Evolutionary conservation across 2,113 vertebrate species (phyloP).

Genomic region (Phylloscopus whistleri): DNA sequence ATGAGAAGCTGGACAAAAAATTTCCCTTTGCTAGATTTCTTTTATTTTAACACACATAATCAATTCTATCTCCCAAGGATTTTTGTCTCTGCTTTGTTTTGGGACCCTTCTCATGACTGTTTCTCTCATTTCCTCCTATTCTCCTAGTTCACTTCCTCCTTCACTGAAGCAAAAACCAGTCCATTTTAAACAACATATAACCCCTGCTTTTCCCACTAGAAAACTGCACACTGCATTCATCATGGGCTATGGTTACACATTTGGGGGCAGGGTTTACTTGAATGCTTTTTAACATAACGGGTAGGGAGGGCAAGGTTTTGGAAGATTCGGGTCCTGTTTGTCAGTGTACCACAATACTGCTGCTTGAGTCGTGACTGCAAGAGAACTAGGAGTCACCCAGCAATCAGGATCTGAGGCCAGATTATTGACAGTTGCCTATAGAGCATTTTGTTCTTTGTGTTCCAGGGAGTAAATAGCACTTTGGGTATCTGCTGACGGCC

Average conservation of each 20-base stretch:
- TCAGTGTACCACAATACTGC: neutral
- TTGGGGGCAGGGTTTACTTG: neutral
- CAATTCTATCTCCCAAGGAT: neutral
- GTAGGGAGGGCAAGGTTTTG: neutral
- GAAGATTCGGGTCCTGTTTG: neutral
- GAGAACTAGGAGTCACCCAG: neutral
- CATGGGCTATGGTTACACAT: neutral
- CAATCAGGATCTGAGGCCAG: neutral
- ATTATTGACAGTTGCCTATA: neutral
- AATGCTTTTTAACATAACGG: neutral
- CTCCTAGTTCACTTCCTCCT: neutral
- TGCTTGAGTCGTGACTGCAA: neutral
- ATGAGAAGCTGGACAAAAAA: neutral
- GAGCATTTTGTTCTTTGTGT: neutral
- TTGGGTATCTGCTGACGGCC: neutral
- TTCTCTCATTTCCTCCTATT: conserved; percentile 18
- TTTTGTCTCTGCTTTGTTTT: neutral
- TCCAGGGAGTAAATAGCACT: neutral
- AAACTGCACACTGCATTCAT: neutral
- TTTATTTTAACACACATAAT: neutral
- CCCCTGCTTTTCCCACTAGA: neutral
- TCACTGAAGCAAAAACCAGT: neutral
- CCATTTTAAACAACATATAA: neutral
- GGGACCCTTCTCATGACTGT: neutral
- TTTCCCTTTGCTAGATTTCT: neutral